Evolutionary conservation across 2,888 invertebrate genomes (phyloP).

Genomic region (Scrobipalpa atriplicella): DNA sequence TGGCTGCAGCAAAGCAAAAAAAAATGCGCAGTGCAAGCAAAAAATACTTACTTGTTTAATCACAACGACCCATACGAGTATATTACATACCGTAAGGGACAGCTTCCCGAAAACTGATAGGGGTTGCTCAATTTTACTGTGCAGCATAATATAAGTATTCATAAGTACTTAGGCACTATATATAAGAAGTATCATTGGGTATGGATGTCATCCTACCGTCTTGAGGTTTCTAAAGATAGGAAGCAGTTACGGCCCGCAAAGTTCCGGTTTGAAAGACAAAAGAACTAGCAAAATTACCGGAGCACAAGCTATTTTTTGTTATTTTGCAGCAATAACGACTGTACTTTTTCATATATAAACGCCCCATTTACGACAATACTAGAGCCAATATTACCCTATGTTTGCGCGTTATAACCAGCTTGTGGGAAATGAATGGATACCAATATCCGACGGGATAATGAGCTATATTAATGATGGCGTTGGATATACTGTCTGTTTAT

Average conservation of each 20-base stretch:
- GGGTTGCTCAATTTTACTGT: no score
- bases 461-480: not conserved
- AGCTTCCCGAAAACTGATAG: no score
- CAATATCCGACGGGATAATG: not conserved
- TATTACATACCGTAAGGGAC: no score
- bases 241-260: not conserved
- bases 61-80: no score
- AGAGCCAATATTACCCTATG: not conserved
- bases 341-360: no score
- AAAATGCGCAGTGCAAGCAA: no score
- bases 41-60: no score
- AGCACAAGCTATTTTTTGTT: not conserved
- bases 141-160: no score
- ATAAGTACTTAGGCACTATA: no score
- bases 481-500: not conserved
- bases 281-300: not conserved
- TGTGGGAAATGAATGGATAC: constrained; percentile 8
- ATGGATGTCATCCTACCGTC: not conserved
- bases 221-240: not conserved
- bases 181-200: no score
- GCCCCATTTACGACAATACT: not conserved
- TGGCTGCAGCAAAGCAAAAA: not conserved
- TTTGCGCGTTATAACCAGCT: not conserved
- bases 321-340: no score
- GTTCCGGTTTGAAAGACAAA: not conserved